These are phyloP conservation scores for Oryzias melastigma DNA, from an alignment of 2,113 vertebrate genomes.

Conservation along the genomic window DNA sequence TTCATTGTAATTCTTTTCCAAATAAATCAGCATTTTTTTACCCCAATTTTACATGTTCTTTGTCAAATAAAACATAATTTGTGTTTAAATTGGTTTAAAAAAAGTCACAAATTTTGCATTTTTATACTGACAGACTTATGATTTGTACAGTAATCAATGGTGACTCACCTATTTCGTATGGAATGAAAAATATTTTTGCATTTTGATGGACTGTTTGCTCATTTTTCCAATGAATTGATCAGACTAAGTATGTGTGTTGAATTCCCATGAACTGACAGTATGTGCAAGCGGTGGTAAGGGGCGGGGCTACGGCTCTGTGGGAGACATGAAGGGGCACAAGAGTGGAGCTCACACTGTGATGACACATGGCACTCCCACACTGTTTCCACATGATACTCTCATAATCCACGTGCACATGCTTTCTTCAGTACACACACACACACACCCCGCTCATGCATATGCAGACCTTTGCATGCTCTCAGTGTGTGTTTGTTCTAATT, in stretches of 20 bases:
- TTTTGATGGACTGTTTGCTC: no score
- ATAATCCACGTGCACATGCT: not conserved
- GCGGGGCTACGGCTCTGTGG: conserved; percentile 35
- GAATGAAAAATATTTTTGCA: no score
- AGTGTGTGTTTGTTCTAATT: conserved; percentile 19
- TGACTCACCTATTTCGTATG: no score
- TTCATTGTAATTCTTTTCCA: no score
- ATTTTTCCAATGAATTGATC: no score
- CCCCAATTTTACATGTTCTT: no score
- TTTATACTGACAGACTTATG: no score
- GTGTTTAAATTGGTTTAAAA: no score
- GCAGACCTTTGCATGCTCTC: conserved; percentile 27
- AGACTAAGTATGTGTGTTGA: not conserved
- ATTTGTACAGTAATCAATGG: no score
- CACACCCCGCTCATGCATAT: conserved; percentile 20
- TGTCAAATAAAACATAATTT: no score
- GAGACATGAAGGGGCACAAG: conserved; percentile 57
- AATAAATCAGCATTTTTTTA: no score
- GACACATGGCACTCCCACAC: conserved; percentile 72
- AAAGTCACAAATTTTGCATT: no score
- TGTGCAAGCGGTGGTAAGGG: conserved; percentile 19
- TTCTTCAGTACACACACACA: conserved; percentile 15
- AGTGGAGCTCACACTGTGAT: conserved; percentile 67
- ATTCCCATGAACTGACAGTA: conserved; percentile 13
- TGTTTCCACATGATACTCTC: conserved; percentile 48